These are phyloP conservation scores for Hypercompe scribonia DNA, from an alignment of 2,888 invertebrate species.

Conservation along the genomic window DNA sequence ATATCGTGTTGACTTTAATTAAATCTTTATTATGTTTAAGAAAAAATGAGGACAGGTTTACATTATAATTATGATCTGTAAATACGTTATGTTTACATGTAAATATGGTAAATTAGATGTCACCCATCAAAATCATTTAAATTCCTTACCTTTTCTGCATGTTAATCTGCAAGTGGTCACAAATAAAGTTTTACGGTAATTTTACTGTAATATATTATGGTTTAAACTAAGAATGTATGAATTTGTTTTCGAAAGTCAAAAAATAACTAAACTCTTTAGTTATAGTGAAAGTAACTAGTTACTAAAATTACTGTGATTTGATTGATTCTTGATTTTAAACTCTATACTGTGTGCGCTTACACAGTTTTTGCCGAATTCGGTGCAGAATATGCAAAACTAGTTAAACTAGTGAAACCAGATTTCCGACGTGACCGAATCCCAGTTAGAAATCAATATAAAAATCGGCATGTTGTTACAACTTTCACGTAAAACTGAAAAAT, in stretches of 20 bases:
- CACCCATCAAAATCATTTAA: neutral
- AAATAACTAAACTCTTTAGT: neutral
- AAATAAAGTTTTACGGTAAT: neutral
- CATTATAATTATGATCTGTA: too few species aligned
- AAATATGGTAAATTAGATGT: neutral
- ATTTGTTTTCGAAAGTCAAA: too few species aligned
- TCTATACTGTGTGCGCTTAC: neutral
- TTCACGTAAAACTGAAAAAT: slow-evolving; percentile 71
- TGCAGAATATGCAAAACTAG: slow-evolving; percentile 9
- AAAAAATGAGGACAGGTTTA: too few species aligned
- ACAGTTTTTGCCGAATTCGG: neutral
- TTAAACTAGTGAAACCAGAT: slow-evolving; percentile 49
- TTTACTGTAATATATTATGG: neutral
- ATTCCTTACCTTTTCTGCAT: neutral
- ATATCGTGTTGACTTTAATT: too few species aligned
- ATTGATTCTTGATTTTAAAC: neutral
- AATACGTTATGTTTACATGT: too few species aligned
- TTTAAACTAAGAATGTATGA: neutral
- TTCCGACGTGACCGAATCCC: slow-evolving; percentile 57
- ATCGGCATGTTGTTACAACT: slow-evolving; percentile 71
- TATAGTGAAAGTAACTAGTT: too few species aligned
- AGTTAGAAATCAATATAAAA: slow-evolving; percentile 62
- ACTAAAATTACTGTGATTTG: neutral
- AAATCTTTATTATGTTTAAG: too few species aligned
- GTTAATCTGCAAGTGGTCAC: neutral